Percentiles rank a stretch among this genome's conserved stretches.
Evolutionary conservation across 2,113 vertebrate genomes (phyloP).

Genomic region (Aptenodytes forsteri): DNA sequence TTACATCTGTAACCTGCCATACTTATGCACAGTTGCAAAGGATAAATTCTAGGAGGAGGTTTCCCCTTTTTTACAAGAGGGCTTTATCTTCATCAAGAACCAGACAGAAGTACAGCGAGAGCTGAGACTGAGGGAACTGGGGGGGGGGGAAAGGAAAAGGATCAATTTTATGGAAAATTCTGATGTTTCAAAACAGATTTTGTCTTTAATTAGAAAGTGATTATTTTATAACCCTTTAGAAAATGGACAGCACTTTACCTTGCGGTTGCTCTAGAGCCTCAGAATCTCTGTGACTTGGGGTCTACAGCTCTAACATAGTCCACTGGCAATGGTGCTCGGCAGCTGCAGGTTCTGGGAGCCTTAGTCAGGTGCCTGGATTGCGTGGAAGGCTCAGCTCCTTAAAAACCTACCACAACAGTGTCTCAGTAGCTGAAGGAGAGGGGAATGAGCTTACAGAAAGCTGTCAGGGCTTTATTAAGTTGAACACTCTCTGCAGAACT

Average conservation of each 20-base stretch:
- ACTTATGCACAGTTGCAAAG: neutral
- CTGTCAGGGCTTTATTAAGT: fast-evolving
- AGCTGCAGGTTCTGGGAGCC: neutral
- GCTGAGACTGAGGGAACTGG: neutral
- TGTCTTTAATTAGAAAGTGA: neutral
- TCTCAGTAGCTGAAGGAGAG: neutral
- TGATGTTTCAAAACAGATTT: neutral
- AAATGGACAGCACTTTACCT: neutral
- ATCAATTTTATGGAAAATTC: neutral
- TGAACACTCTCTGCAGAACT: neutral
- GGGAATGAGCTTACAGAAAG: neutral
- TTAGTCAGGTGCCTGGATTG: neutral
- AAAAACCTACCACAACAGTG: fast-evolving
- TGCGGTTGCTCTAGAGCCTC: neutral
- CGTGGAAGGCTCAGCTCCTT: neutral
- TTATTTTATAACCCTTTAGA: neutral
- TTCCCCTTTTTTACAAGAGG: neutral
- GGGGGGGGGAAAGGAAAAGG: too few relatives aligned
- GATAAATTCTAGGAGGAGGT: neutral
- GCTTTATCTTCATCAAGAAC: neutral
- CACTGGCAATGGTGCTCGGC: fast-evolving
- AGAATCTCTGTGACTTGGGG: neutral
- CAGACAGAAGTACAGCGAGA: neutral
- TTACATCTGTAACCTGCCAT: neutral
- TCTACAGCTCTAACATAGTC: neutral